phyloP scores from a whole-genome alignment of 2,888 invertebrate genomes.

The Amphimallon solstitiale region DNA sequence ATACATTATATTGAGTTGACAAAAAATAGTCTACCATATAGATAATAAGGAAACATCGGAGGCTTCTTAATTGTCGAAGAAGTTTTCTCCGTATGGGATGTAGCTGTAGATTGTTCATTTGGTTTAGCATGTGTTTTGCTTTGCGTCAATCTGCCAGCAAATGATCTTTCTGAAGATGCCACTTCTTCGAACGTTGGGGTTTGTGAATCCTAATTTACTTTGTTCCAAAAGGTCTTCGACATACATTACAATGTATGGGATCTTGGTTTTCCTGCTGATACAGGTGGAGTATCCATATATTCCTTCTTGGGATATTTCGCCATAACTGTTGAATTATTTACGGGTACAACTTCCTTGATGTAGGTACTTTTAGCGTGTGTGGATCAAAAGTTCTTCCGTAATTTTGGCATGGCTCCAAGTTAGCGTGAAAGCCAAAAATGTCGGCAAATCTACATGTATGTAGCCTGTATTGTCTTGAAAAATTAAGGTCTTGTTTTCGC shows the following conservation, averaged over 20 bases:
- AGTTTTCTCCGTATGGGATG: conserved; percentile 8
- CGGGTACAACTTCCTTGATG: no score
- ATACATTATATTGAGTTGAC: conserved; percentile 70
- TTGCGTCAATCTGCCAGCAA: conserved; percentile 65
- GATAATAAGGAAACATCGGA: conserved; percentile 67
- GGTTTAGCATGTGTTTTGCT: not conserved
- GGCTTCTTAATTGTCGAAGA: conserved; percentile 48
- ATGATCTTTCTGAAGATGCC: conserved; percentile 69
- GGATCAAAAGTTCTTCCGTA: no score
- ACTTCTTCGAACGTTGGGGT: conserved; percentile 74
- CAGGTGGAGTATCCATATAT: not conserved
- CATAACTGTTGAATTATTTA: no score
- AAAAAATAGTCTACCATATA: conserved; percentile 74
- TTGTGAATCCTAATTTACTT: conserved; percentile 74
- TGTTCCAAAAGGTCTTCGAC: conserved; percentile 73
- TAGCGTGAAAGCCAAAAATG: no score
- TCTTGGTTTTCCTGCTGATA: conserved; percentile 46
- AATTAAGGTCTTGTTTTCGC: no score
- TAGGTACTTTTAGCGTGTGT: no score
- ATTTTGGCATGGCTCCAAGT: no score
- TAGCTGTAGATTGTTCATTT: not conserved
- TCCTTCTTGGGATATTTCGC: conserved; percentile 19
- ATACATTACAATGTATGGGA: conserved; percentile 71
- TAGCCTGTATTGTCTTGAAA: no score
- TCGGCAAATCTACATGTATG: no score